Base-by-base conservation (phyloP, 2,888 invertebrate species). In the Nymphalis polychloros region DNA sequence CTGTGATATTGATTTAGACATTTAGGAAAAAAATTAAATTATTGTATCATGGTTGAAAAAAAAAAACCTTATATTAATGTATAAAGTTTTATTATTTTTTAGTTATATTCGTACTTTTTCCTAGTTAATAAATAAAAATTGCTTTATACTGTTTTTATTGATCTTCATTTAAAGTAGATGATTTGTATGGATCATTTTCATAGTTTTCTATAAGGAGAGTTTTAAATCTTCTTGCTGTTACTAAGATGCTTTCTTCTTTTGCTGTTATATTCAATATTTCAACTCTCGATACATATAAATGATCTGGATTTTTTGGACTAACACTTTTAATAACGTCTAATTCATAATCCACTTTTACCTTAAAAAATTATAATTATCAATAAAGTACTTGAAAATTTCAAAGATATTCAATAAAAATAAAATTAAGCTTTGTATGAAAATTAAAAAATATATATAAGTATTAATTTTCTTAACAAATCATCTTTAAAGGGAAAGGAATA, bases 191-290 rank as follows among this genome's bases (percentile, higher is more conserved):
- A 62, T 94, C 93, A 17, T 82, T 80, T 57, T 91, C 86, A 86
- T 97, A 97, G 82, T 97, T 95, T 77, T 97, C 96, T 72, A 97
- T 93, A 0, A 95, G 88, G 74, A 97, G 87, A 63, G 93, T 93
- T 84, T 96, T 97, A 78, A 94, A 95, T 75, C 95, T 93, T 72
- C 95, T 92, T 49, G 96, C 83, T 79, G 95, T 95, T 0, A 96
- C 89, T 53, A 79, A 80, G 59, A 95, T 93, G 8, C 80, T 88
- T 27, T 95, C 95, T 69, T 94, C 94, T 70, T 92, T 91, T 13
- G 93, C 90, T 61, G 78, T 78, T 17, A 94, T 88, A 78, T 84
- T 85, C 17, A 96, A 75, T 70, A 97, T 84, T 83, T 95, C 94
- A 17, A 97, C 91, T 79, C 97, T 92, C 8, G 95, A 93, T 20